Evolutionary conservation across 2,888 invertebrate genomes (phyloP).

Genomic region (Odontocolon sp.): DNA sequence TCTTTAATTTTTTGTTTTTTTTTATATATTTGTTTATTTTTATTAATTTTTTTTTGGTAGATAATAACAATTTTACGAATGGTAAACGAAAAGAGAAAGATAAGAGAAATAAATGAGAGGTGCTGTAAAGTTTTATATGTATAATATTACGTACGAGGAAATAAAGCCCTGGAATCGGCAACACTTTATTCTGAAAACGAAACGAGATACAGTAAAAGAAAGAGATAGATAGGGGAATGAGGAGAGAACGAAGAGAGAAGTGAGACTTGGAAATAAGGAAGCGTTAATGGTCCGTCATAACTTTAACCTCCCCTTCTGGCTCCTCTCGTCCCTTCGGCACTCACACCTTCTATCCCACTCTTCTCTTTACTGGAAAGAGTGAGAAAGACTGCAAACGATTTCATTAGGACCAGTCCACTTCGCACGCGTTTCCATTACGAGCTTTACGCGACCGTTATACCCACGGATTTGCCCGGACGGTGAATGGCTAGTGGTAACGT

Average conservation of each 20-base stretch:
- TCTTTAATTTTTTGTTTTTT: too few relatives aligned
- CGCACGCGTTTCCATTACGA: slow-evolving; percentile 12
- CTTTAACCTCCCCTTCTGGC: not conserved
- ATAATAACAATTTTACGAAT: too few relatives aligned
- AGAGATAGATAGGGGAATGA: not conserved
- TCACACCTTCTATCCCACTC: not conserved
- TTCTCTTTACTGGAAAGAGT: not conserved
- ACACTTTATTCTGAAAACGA: not conserved
- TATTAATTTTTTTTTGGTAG: too few relatives aligned
- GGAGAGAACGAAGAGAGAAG: not conserved
- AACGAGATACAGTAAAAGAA: not conserved
- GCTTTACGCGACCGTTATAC: slow-evolving; percentile 16
- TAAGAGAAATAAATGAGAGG: too few relatives aligned
- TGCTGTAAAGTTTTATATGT: too few relatives aligned
- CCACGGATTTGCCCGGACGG: not conserved
- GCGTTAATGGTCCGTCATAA: not conserved
- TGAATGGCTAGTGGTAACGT: slow-evolving; percentile 1
- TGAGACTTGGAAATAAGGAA: not conserved
- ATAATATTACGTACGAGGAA: too few relatives aligned
- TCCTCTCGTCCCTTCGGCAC: not conserved
- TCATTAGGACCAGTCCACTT: slow-evolving; percentile 30
- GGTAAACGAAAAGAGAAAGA: too few relatives aligned
- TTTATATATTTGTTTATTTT: too few relatives aligned
- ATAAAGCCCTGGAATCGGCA: too few relatives aligned
- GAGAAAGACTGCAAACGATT: slow-evolving; percentile 27